Evolutionary conservation across 2,888 invertebrate species (phyloP), one percentile per base, ranked within the genome.

Genomic region (Eilema sororculum): DNA sequence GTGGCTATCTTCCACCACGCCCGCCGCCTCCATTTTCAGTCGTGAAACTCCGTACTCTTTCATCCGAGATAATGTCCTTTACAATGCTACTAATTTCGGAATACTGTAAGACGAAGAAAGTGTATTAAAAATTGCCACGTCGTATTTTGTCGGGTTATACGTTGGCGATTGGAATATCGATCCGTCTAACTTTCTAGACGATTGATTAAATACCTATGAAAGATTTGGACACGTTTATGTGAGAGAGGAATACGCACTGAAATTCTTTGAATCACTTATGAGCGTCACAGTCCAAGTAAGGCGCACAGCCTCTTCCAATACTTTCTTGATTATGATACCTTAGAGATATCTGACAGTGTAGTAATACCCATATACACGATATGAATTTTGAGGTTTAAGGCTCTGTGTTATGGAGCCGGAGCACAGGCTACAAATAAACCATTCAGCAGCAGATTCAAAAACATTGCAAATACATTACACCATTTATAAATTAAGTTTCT

Each of bases 171-270:
- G 86, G 85, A 77, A 86, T 95, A 95, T 95, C 86, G 95, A 95
- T 94, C 90, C 86, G 74, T 60, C 69, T 74, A 95, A 95, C 91
- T 95, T 95, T 94, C 91, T 93, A 95, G 95, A 95, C 95, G 89
- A 94, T 93, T 95, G 94, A 93, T 94, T 90, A 84, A 86, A 88
- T 89, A 88, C 87, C 78, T 85, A 85, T 78, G 74, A 73, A 71
- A 76, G 77, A 80, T 74, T 75, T 81, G 68, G 58, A 74, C 75
- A 66, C 56, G 63, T 74, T 67, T 22, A 28, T 58, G 22, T 61
- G 33, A 30, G n/a, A 22, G 52, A n/a, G n/a, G 2, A n/a, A 52
- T n/a, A 52, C n/a, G n/a, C 6, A 46, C 46, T 46, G 8, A n/a
- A 52, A 52, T 52, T 52, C 52, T 52, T 52, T 52, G 9, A n/a